phyloP scores from a whole-genome alignment of 2,888 invertebrate genomes.

The Galerucella pusilla region DNA sequence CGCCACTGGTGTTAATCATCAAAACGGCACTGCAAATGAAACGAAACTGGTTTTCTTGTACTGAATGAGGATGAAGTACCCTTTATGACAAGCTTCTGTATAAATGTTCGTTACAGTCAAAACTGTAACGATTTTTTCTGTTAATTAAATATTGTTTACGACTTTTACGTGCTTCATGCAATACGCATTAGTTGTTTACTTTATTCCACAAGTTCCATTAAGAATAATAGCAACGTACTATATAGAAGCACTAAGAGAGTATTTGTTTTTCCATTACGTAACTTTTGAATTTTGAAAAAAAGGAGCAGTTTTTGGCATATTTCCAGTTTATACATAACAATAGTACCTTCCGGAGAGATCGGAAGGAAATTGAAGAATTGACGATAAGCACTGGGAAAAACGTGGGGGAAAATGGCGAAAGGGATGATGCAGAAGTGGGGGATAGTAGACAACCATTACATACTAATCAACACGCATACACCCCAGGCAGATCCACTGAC shows the following conservation, averaged over 20 bases:
- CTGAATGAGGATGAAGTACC: conserved; percentile 31
- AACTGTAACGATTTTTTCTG: conserved; percentile 29
- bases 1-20: conserved; percentile 16
- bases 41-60: conserved; percentile 40
- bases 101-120: conserved; percentile 33
- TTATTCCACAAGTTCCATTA: conserved; percentile 26
- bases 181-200: conserved; percentile 21
- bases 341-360: too few relatives aligned
- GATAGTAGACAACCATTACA: too few relatives aligned
- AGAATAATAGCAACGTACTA: conserved; percentile 15
- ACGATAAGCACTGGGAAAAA: too few relatives aligned
- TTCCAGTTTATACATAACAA: too few relatives aligned
- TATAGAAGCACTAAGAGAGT: background rate
- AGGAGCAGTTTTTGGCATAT: too few relatives aligned
- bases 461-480: too few relatives aligned
- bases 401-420: too few relatives aligned
- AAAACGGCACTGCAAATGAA: conserved; percentile 42
- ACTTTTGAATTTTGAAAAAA: too few relatives aligned
- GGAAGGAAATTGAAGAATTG: too few relatives aligned
- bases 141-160: conserved; percentile 35
- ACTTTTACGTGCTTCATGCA: conserved; percentile 31
- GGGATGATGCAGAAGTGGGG: too few relatives aligned
- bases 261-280: too few relatives aligned
- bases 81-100: conserved; percentile 34
- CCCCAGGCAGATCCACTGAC: too few relatives aligned